These are phyloP conservation scores for Hypsibius dujardini DNA, from an alignment of 1,140 invertebrate genomes.

Conservation along the genomic window DNA sequence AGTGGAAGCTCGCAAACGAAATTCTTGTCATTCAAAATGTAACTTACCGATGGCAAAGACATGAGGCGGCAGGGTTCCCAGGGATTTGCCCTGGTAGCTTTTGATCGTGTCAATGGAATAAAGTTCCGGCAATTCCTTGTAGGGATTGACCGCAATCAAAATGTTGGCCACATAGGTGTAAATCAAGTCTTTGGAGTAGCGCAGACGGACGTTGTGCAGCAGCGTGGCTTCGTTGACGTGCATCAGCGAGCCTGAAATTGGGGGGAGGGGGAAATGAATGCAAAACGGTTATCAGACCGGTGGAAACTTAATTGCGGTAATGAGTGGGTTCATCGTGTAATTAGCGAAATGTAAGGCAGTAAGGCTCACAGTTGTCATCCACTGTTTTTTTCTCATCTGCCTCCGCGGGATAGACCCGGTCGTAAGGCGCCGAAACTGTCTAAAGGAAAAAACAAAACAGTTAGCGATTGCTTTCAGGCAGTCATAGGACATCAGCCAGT, in stretches of 20 bases:
- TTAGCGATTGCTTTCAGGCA: no score
- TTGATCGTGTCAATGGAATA: constrained; percentile 72
- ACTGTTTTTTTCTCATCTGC: constrained; percentile 62
- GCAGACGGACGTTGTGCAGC: constrained; percentile 70
- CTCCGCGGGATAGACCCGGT: constrained; percentile 71
- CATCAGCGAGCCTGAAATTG: constrained; percentile 67
- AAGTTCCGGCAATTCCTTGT: constrained; percentile 62
- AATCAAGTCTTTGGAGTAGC: constrained; percentile 86
- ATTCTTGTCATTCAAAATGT: no score
- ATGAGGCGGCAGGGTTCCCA: constrained; percentile 86
- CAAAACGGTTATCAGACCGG: no score
- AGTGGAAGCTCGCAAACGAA: background rate
- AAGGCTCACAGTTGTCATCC: constrained; percentile 81
- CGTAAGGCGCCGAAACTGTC: constrained; percentile 37
- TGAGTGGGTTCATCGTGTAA: no score
- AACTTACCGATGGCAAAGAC: constrained; percentile 79
- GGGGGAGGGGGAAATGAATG: no score
- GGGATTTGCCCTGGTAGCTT: constrained; percentile 74
- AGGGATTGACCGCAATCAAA: constrained; percentile 90
- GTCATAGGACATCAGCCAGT: no score
- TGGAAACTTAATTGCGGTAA: no score
- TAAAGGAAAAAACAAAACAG: no score
- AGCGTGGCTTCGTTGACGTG: constrained; percentile 92
- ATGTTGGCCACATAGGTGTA: constrained; percentile 99
- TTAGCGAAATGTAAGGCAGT: no score